These are phyloP conservation scores for Psilopsiagon aymara DNA, from an alignment of 2,113 vertebrate species.

Conservation along the genomic window DNA sequence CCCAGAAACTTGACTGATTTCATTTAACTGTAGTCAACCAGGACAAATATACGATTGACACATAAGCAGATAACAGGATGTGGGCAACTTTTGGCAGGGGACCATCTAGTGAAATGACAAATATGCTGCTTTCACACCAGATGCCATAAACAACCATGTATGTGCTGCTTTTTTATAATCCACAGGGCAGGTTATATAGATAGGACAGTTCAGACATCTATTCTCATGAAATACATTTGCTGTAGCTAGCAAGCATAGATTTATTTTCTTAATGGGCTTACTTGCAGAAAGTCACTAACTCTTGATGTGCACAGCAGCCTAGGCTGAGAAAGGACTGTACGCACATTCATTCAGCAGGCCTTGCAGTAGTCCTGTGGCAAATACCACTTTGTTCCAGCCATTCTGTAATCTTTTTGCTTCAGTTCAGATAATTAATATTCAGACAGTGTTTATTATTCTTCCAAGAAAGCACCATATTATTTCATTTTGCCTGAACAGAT, in stretches of 20 bases:
- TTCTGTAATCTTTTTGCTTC: not conserved
- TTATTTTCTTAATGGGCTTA: not conserved
- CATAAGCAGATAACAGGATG: not conserved
- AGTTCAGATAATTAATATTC: not conserved
- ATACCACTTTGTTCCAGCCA: not conserved
- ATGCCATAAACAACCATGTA: constrained; percentile 15
- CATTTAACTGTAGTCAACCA: not conserved
- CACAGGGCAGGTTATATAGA: constrained; percentile 1
- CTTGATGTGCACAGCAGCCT: not conserved
- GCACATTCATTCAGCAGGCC: not conserved
- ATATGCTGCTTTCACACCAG: constrained; percentile 13
- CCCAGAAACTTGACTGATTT: not conserved
- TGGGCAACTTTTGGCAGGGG: constrained; percentile 25
- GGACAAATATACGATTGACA: not conserved
- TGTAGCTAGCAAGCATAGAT: constrained; percentile 10
- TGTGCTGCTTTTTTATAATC: not conserved
- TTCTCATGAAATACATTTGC: not conserved
- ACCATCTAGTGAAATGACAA: constrained; percentile 28
- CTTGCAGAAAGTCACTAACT: not conserved
- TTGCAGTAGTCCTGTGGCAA: not conserved
- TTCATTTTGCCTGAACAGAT: not conserved
- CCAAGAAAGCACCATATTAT: not conserved
- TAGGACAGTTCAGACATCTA: not conserved
- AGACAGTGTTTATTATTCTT: not conserved
- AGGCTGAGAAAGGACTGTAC: not conserved